Base-by-base conservation (phyloP, 2,888 invertebrate genomes). In the Platycheirus rosarum region DNA sequence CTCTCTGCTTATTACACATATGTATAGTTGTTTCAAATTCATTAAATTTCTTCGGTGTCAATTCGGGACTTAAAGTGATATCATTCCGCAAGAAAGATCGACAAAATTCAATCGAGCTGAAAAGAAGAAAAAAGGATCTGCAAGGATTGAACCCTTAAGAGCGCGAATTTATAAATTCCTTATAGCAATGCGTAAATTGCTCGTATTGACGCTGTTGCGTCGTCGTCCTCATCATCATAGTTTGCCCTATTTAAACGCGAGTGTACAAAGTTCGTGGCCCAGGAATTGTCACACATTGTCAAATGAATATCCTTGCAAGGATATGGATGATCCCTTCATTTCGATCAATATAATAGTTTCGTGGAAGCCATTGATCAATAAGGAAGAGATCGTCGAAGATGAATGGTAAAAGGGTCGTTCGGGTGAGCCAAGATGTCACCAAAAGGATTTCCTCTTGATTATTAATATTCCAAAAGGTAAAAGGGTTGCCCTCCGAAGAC, bases 211-310 rank as follows among this genome's bases (percentile, higher is more conserved):
- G 62, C 16, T 37, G n/a, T n/a, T n/a, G n/a, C 60, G 37, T 29
- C 42, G 44, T 26, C 26, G 29, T 4, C 6, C 6, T 23, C 42
- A n/a, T 53, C 26, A 8, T 4, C 6, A 4, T 23, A 29, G 9
- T 53, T 53, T 53, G 55, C 68, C 68, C 44, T 35, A 35, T 8
- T 13, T 18, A 18, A 16, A 55, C 7, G 42, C 26, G 60, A 60
- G 60, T 60, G 60, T 60, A 23, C 60, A 18, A 60, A 60, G 60
- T 55, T 80, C 75, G 57, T 75, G 79, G 79, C 79, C 73, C 63
- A 37, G 14, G 69, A 80, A 80, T 80, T 80, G 80, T 80, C 80
- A 80, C 80, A 80, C 80, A 75, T 80, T 80, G 80, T 80, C 75
- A 75, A 80, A 80, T 80, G 66, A 75, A 75, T 75, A 60, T 75